Evolutionary conservation across 2,113 vertebrate species (phyloP), one percentile per base, ranked within the genome.

Genomic region (Pangasianodon hypophthalmus): DNA sequence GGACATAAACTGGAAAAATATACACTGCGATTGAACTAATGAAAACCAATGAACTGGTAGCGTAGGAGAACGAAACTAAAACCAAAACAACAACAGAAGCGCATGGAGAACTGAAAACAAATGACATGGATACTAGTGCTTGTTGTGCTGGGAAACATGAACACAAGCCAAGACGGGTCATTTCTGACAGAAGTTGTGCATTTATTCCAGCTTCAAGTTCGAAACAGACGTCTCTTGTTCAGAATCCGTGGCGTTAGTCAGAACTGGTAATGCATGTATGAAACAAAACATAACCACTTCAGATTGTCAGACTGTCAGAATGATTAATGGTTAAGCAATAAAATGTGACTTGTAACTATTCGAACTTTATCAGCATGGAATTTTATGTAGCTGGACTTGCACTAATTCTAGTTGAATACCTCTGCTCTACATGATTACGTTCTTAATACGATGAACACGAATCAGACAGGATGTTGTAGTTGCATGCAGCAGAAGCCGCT

Each of bases 401-500:
- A 14, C 11, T 56, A 54, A 48, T 79, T 29, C 24, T 9, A 75
- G 41, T 46, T 6, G 19, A 48, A 48, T 29, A 5, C 5, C 2
- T n/a, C 50, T 37, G 32, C 9, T 44, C 9, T 16, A 14, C 4
- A 2, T 3, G 56, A 2, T 84, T 26, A 26, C 41, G 11, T 62
- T 16, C 21, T 84, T 8, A 29, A 6, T 1, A 44, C 0, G 37
- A 11, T 19, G 21, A 54, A 37, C 8, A 10, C 16, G 16, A 37
- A 32, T 67, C 62, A 69, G 32, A 80, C 75, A 46, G 58, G 18
- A 46, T 64, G 32, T 9, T 18, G 54, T 62, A 46, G 26, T 32
- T 24, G 52, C 86, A 83, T 71, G 21, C 80, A 58, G 48, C 26
- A 69, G 52, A 89, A 94, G 88, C 54, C 56, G 87, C 80, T 58